These are phyloP conservation scores for Leptinotarsa peninsularis DNA, from an alignment of 2,888 invertebrate genomes.

Conservation along the genomic window DNA sequence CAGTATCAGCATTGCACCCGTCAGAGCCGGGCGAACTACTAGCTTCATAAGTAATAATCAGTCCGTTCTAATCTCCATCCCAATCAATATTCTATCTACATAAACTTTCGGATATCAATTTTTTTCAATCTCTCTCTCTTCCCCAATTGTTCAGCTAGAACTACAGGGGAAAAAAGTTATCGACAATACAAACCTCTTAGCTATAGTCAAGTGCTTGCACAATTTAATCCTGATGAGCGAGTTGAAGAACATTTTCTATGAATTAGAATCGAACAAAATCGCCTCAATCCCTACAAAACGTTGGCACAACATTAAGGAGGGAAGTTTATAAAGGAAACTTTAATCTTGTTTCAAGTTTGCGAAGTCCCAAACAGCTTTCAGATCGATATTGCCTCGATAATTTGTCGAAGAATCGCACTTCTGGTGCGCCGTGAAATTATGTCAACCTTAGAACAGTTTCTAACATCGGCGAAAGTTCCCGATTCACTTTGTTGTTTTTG, in stretches of 20 bases:
- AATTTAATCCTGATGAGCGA: neutral
- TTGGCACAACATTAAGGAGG: neutral
- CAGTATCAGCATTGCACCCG: too few species aligned
- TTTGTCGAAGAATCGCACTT: slow-evolving; percentile 12
- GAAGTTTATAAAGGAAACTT: slow-evolving; percentile 9
- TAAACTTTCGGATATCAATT: too few species aligned
- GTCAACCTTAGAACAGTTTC: neutral
- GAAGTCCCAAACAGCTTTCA: slow-evolving; percentile 14
- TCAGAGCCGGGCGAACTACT: too few species aligned
- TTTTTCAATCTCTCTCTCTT: too few species aligned
- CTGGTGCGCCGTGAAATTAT: slow-evolving; percentile 8
- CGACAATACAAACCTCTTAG: too few species aligned
- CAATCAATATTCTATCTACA: too few species aligned
- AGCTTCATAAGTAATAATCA: too few species aligned
- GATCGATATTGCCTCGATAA: slow-evolving; percentile 16
- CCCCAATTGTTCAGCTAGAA: too few species aligned
- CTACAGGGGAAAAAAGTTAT: too few species aligned
- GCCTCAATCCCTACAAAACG: neutral
- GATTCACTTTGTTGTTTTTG: neutral
- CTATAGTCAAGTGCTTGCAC: neutral
- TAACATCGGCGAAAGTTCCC: neutral
- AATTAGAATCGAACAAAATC: slow-evolving; percentile 5
- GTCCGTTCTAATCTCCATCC: too few species aligned
- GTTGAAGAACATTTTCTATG: neutral
- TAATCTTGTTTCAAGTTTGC: slow-evolving; percentile 17